phyloP scores from a whole-genome alignment of 2,113 vertebrate genomes.

The Calidris pugnax region DNA sequence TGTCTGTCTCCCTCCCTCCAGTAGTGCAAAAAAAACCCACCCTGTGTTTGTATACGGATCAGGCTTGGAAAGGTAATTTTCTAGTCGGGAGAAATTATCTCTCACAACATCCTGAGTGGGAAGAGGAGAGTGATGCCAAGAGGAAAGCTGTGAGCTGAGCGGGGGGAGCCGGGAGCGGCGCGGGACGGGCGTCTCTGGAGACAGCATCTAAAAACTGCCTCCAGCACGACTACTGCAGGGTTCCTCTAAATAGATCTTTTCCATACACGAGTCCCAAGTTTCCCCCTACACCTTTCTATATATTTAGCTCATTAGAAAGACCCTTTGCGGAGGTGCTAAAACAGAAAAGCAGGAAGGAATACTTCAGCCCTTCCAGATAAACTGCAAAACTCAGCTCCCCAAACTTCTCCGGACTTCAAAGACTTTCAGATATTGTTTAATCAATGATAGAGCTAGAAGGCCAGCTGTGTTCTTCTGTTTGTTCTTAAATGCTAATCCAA shows the following conservation, averaged over 20 bases:
- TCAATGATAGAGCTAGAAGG: constrained; percentile 44
- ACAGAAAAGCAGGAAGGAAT: constrained; percentile 53
- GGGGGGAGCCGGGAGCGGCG: neutral
- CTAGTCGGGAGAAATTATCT: neutral
- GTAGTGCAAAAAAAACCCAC: neutral
- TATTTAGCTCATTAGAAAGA: constrained; percentile 41
- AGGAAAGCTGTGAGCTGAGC: neutral
- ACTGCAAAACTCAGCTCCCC: constrained; percentile 17
- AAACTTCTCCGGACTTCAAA: constrained; percentile 64
- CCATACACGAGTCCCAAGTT: neutral
- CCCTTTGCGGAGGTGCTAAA: constrained; percentile 46
- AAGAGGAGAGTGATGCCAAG: neutral
- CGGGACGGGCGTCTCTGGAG: neutral
- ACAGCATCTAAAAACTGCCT: neutral
- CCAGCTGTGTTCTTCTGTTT: constrained; percentile 66
- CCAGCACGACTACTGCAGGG: fast-evolving
- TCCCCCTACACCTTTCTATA: constrained; percentile 31
- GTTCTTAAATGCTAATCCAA: constrained; percentile 70
- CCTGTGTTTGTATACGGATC: neutral
- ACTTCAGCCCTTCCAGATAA: constrained; percentile 50
- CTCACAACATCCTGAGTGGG: neutral
- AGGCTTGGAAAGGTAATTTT: neutral
- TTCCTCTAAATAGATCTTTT: constrained; percentile 19
- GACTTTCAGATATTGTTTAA: constrained; percentile 58
- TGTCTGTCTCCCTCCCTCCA: neutral